Percentiles rank a stretch among this genome's conserved stretches.
Conservation (phyloP, 2,113 vertebrate species). For the Ciconia maguari region DNA sequence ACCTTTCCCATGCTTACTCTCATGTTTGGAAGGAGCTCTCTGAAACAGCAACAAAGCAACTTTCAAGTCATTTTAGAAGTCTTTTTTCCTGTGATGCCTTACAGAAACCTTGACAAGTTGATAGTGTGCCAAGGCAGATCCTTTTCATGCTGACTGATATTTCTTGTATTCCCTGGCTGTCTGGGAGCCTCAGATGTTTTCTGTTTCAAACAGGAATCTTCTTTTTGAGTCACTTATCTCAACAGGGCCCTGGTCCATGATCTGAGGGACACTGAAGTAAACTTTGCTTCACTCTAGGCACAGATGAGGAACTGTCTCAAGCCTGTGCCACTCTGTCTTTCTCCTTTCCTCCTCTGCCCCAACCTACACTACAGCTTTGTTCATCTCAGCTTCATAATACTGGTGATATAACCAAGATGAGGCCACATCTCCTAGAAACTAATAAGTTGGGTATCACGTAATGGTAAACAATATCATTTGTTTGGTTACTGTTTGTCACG, state of each 20-base stretch:
- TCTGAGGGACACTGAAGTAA: background rate
- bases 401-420: background rate
- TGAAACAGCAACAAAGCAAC: slow-evolving; percentile 46
- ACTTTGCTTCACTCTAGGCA: background rate
- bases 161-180: slow-evolving; percentile 12
- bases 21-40: background rate
- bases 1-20: slow-evolving; percentile 16
- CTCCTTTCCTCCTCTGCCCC: background rate
- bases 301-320: background rate
- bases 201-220: background rate
- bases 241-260: background rate
- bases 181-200: slow-evolving; percentile 31
- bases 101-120: slow-evolving; percentile 38
- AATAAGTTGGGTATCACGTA: background rate
- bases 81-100: slow-evolving; percentile 9
- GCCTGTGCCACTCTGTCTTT: background rate
- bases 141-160: slow-evolving; percentile 36
- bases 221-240: background rate
- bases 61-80: slow-evolving; percentile 33
- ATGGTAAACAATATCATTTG: background rate
- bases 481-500: background rate
- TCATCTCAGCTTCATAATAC: background rate
- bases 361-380: background rate
- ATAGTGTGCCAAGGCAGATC: slow-evolving; percentile 16
- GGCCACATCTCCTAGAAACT: background rate